phyloP scores from a whole-genome alignment of 2,888 invertebrate genomes.

The Rhogogaster chlorosoma region DNA sequence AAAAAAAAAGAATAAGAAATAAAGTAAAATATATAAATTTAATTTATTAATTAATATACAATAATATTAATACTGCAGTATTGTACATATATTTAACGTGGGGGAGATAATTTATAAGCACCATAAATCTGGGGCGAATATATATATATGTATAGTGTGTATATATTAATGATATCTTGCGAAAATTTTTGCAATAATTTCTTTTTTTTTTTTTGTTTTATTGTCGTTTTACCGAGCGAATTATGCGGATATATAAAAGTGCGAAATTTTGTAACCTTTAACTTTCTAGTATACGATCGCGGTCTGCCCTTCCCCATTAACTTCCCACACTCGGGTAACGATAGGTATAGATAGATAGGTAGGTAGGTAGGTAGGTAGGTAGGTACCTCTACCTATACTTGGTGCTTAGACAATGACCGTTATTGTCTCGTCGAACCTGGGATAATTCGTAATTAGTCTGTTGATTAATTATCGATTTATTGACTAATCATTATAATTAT shows the following conservation, averaged over 20 bases:
- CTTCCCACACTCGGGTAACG: conserved; percentile 30
- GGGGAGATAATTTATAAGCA: too few relatives aligned
- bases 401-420: conserved; percentile 29
- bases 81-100: too few relatives aligned
- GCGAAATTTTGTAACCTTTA: conserved; percentile 32
- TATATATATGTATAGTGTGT: not conserved
- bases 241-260: not conserved
- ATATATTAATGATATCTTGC: not conserved
- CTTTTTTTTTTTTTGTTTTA: not conserved
- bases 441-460: conserved; percentile 74
- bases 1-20: not conserved
- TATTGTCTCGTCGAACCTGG: conserved; percentile 64
- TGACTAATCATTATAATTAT: conserved; percentile 74
- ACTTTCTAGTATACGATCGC: not conserved
- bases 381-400: not conserved
- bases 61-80: too few relatives aligned
- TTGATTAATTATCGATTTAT: conserved; percentile 76
- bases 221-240: not conserved
- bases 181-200: not conserved
- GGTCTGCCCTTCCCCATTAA: conserved; percentile 15
- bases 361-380: not conserved
- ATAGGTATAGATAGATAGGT: not conserved
- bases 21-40: not conserved
- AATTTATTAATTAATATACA: too few relatives aligned
- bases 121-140: not conserved